A percentile compares a stretch with the other conserved stretches of the same genome.
Conservation (phyloP, 2,888 invertebrate species). For the Drosophila quasianomalipes region DNA sequence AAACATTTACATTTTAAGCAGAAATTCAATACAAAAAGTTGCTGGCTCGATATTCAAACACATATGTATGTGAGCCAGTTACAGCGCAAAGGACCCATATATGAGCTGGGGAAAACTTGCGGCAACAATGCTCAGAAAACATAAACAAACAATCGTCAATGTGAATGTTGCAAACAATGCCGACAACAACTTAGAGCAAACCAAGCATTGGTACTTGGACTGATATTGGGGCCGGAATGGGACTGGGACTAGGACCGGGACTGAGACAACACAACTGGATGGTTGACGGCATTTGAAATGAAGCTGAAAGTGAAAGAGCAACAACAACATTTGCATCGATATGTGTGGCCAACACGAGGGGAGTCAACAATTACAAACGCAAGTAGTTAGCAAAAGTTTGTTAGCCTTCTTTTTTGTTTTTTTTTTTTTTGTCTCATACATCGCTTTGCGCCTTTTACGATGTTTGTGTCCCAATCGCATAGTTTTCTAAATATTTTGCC, state of each 20-base stretch:
- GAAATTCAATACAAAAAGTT: constrained; percentile 63
- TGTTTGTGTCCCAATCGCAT: constrained; percentile 50
- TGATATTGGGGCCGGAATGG: neutral
- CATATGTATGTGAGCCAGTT: neutral
- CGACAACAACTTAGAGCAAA: constrained; percentile 22
- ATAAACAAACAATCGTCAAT: constrained; percentile 76
- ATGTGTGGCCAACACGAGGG: constrained; percentile 8
- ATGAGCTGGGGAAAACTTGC: constrained; percentile 61
- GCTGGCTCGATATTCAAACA: constrained; percentile 39
- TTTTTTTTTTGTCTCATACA: constrained; percentile 12
- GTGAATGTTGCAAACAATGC: constrained; percentile 44
- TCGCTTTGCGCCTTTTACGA: constrained; percentile 27
- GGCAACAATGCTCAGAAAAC: constrained; percentile 73
- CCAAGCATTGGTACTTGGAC: constrained; percentile 8
- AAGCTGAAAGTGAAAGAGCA: constrained; percentile 48
- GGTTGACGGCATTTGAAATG: constrained; percentile 55
- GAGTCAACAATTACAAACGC: constrained; percentile 37
- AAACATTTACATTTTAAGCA: constrained; percentile 73
- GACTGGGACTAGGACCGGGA: neutral
- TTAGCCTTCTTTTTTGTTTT: constrained; percentile 15
- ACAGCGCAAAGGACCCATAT: constrained; percentile 32
- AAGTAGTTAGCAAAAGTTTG: constrained; percentile 49
- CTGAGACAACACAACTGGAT: constrained; percentile 10
- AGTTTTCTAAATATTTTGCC: constrained; percentile 74
- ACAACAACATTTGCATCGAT: constrained; percentile 56